These are phyloP conservation scores for Parazoanthus atlanticus DNA, from an alignment of 92 coral and sea anemone species.

Conservation along the genomic window DNA sequence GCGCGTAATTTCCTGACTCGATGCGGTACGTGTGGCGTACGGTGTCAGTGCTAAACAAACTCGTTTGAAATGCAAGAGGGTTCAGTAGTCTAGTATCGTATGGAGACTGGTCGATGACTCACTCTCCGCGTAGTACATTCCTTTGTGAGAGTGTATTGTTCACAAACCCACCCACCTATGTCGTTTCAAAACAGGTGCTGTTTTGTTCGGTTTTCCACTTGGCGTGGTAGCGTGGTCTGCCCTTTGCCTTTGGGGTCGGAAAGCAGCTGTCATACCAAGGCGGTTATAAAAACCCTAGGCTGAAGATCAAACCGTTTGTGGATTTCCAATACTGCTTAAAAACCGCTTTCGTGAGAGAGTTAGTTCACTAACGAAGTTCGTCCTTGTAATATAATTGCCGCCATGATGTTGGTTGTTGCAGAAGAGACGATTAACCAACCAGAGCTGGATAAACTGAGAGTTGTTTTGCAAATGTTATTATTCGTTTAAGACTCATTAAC, in stretches of 20 bases:
- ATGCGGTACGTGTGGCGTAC: too few species aligned
- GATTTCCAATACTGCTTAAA: neutral
- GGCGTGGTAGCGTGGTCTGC: neutral
- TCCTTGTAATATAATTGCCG: neutral
- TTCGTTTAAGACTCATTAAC: neutral
- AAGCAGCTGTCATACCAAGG: slow-evolving; percentile 29
- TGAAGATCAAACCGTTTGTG: neutral
- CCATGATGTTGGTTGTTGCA: neutral
- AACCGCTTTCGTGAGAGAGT: neutral
- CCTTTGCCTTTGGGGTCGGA: neutral
- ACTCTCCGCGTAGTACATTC: neutral
- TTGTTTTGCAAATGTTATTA: too few species aligned
- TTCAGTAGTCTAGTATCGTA: neutral
- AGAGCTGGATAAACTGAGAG: neutral
- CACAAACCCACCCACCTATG: slow-evolving; percentile 3
- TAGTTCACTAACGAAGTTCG: neutral
- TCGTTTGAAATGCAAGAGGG: neutral
- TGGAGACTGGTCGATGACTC: neutral
- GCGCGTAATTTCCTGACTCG: neutral
- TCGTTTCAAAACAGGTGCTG: slow-evolving; percentile 27
- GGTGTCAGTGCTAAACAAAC: neutral
- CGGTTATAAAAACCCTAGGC: neutral
- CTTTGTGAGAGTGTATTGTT: slow-evolving; percentile 25
- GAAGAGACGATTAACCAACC: neutral
- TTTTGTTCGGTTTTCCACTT: slow-evolving; percentile 8